Percentiles rank a stretch among this genome's conserved stretches.
Evolutionary conservation across 2,888 invertebrate genomes (phyloP).

Genomic region (Spilosoma lubricipeda): DNA sequence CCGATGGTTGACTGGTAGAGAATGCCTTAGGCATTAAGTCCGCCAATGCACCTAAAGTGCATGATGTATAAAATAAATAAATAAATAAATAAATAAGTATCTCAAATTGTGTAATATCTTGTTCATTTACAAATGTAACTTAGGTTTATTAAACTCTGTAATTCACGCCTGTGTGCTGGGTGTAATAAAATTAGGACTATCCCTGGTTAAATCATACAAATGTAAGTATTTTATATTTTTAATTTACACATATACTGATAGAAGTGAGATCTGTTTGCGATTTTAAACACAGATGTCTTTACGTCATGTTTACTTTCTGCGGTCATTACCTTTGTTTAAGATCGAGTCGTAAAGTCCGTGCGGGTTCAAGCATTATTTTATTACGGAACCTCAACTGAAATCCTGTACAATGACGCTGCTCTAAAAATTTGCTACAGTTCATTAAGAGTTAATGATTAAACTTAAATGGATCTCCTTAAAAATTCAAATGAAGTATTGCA

Average conservation of each 20-base stretch:
- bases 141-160: constrained; percentile 26
- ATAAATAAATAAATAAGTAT: no score
- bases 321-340: constrained; percentile 65
- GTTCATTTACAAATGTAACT: constrained; percentile 30
- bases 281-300: constrained; percentile 65
- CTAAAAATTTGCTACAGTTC: constrained; percentile 69
- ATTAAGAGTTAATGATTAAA: constrained; percentile 63
- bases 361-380: constrained; percentile 73
- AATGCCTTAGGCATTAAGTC: no score
- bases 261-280: constrained; percentile 34
- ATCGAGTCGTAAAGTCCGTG: constrained; percentile 72
- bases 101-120: constrained; percentile 58
- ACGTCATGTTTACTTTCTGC: constrained; percentile 73
- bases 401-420: constrained; percentile 65
- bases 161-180: constrained; percentile 23
- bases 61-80: no score
- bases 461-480: constrained; percentile 42
- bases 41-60: no score
- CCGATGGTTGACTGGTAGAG: no score
- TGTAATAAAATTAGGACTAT: constrained; percentile 31
- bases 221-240: constrained; percentile 6
- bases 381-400: constrained; percentile 67
- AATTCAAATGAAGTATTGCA: constrained; percentile 25
- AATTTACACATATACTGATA: constrained; percentile 17
- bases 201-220: constrained; percentile 25